These are phyloP conservation scores for Onthophagus sagittarius DNA, from an alignment of 2,888 invertebrate species.

Conservation along the genomic window DNA sequence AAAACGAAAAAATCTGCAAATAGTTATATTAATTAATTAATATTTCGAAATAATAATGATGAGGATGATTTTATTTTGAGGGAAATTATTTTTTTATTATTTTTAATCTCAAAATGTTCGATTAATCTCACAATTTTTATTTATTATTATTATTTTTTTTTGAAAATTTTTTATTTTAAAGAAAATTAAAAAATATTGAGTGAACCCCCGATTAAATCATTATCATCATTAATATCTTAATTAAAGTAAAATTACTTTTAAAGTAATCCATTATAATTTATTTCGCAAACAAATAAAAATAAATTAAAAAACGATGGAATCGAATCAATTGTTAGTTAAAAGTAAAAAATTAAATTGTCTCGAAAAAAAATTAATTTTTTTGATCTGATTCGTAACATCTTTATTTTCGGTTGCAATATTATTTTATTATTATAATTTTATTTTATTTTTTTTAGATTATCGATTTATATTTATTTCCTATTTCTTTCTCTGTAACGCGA, in stretches of 20 bases:
- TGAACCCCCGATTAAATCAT: background rate
- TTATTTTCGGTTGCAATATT: constrained; percentile 1
- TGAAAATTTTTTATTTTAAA: background rate
- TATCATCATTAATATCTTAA: background rate
- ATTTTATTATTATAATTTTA: background rate
- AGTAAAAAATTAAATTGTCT: too few species aligned
- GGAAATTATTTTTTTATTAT: too few species aligned
- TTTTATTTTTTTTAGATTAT: constrained; percentile 15
- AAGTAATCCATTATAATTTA: background rate
- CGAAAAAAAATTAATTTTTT: background rate
- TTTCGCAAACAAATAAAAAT: background rate
- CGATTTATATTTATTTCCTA: constrained; percentile 3
- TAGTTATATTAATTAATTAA: too few species aligned
- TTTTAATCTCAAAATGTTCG: too few species aligned
- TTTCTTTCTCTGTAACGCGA: constrained; percentile 1
- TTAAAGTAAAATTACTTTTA: background rate
- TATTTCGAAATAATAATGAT: too few species aligned
- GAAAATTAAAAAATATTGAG: background rate
- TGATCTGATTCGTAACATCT: background rate
- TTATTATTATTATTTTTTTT: too few species aligned
- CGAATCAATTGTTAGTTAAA: background rate
- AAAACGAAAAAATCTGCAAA: too few species aligned
- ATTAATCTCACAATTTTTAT: too few species aligned
- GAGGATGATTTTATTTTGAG: too few species aligned
- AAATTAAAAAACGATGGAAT: background rate